Base-by-base conservation (phyloP, 2,888 invertebrate species). In the Poecilus cupreus region DNA sequence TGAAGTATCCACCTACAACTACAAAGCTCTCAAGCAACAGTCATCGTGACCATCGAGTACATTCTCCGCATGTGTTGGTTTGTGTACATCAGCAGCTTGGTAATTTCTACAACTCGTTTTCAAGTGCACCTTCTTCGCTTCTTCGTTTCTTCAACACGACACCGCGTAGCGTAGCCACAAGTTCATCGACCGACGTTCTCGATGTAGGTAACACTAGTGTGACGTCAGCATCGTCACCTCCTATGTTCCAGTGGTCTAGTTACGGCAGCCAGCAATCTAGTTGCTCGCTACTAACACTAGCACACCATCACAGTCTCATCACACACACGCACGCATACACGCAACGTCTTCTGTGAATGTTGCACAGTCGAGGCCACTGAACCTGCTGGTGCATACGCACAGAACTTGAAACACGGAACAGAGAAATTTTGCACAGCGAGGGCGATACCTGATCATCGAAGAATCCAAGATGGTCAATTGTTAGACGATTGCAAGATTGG, bases 181-280 rank as follows among this genome's bases (percentile, higher is more conserved):
- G 87, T 87, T 88, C 87, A 85, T 85, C 85, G 87, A 87, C 87
- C 81, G 80, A 84, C 77, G 82, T 83, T 85, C 86, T 85, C 86
- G 75, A 88, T 88, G 87, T 88, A 87, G 89, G 89, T 89, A 89
- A 89, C 87, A 87, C 86, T 85, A 86, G 85, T 84, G 87, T 88
- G 88, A 89, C 89, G 89, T 88, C 89, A 89, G 85, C 84, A 85
- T 86, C 88, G 88, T 88, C 88, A 88, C 88, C 88, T 88, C 86
- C 86, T 88, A 88, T 88, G 87, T 88, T 88, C 87, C 87, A 88
- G 88, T 88, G 89, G 86, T 86, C 86, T 89, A 88, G 88, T 88
- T 88, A 87, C 86, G 86, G 85, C 83, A 83, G 85, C 84, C 84
- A 84, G 84, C 85, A 86, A 85, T 86, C 87, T 86, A 86, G 85